Percentiles rank a stretch among this genome's conserved stretches.
phyloP scores from a whole-genome alignment of 2,797 vertebrate genomes.

The Sebastes matsubarae region DNA sequence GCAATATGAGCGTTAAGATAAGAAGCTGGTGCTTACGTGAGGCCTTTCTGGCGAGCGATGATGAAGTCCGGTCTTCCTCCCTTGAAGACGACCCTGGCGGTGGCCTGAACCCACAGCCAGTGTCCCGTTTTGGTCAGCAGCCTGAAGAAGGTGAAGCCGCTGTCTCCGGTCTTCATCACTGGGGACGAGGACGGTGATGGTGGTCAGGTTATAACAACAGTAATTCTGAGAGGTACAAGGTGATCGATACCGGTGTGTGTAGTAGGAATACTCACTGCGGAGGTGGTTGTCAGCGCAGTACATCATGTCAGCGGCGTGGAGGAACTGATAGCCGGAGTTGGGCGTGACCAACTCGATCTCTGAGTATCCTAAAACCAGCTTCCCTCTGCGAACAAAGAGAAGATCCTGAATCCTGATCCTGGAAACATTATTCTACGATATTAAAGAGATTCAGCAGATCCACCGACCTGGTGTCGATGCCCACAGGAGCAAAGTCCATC shows the following conservation, averaged over 20 bases:
- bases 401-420: not conserved
- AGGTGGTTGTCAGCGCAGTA: conserved; percentile 76
- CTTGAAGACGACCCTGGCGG: conserved; percentile 64
- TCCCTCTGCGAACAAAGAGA: conserved; percentile 46
- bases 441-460: not conserved
- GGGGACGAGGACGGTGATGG: not conserved
- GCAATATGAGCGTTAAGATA: not conserved
- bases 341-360: conserved; percentile 61
- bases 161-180: conserved; percentile 78
- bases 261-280: conserved; percentile 54
- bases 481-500: conserved; percentile 78
- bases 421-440: not conserved
- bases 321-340: conserved; percentile 73
- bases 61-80: conserved; percentile 69
- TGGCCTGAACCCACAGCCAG: conserved; percentile 76
- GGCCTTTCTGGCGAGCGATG: conserved; percentile 63
- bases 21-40: conserved; percentile 34
- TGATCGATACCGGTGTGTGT: not conserved
- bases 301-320: conserved; percentile 78
- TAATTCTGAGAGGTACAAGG: not conserved
- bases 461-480: conserved; percentile 68
- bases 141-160: conserved; percentile 64
- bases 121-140: conserved; percentile 60
- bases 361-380: conserved; percentile 69
- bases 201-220: not conserved